A percentile compares a stretch with the other conserved stretches of the same genome.
Evolutionary conservation across 1,140 invertebrate species (phyloP).

Genomic region (Schmidtea mediterranea): DNA sequence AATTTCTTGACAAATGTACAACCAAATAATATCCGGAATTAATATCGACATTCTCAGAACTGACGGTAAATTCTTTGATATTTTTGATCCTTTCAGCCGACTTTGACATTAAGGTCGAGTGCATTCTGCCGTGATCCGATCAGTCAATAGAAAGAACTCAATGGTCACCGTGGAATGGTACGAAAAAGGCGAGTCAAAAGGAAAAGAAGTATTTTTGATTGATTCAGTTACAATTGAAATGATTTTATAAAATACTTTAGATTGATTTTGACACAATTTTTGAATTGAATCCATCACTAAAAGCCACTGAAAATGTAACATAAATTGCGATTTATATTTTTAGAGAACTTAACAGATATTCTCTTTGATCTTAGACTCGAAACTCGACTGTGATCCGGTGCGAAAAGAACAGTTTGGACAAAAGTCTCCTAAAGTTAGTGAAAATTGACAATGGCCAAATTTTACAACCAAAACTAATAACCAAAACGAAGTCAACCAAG

Average conservation of each 20-base stretch:
- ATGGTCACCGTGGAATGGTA: conserved; percentile 4
- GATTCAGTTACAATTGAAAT: not conserved
- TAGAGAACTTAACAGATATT: too few species aligned
- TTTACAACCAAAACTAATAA: too few species aligned
- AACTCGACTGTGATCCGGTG: too few species aligned
- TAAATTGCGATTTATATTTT: too few species aligned
- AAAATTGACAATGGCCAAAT: too few species aligned
- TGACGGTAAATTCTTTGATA: conserved; percentile 2
- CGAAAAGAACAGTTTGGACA: too few species aligned
- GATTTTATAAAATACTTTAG: not conserved
- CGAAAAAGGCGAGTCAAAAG: conserved; percentile 2
- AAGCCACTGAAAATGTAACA: too few species aligned
- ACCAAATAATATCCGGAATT: not conserved
- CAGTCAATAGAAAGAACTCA: not conserved
- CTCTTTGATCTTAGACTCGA: too few species aligned
- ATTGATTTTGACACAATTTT: conserved; percentile 1
- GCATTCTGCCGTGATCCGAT: not conserved
- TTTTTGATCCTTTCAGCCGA: too few species aligned
- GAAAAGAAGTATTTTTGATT: conserved; percentile 1
- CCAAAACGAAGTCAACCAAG: too few species aligned
- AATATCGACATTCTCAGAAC: conserved; percentile 2
- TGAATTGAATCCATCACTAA: not conserved
- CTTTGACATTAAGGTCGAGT: not conserved
- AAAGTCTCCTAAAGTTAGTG: too few species aligned
- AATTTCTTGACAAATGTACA: too few species aligned